Evolutionary conservation across 53 echinoderm and acorn worm species (phyloP).

Genomic region (Holothuria scabra): DNA sequence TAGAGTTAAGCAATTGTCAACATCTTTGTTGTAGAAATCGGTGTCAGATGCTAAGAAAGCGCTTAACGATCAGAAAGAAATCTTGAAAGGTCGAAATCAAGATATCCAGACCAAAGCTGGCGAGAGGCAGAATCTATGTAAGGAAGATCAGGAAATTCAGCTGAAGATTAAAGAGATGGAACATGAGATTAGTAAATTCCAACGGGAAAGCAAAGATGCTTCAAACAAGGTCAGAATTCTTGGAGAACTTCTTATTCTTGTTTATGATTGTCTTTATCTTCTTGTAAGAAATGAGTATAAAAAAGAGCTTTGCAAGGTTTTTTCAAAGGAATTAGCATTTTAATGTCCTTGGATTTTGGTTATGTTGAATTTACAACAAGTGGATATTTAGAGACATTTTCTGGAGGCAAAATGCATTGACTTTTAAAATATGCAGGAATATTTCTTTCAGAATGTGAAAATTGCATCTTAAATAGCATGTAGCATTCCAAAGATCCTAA

Average conservation of each 20-base stretch:
- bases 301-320: too few relatives aligned
- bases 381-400: too few relatives aligned
- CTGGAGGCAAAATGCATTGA: too few relatives aligned
- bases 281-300: background rate
- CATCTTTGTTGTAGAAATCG: background rate
- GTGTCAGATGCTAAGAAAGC: conserved; percentile 53
- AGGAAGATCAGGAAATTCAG: conserved; percentile 90
- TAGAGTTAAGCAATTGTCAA: too few relatives aligned
- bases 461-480: too few relatives aligned
- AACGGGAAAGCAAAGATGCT: conserved; percentile 91
- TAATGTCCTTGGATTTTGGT: too few relatives aligned
- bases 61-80: conserved; percentile 83
- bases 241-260: background rate
- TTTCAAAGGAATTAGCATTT: too few relatives aligned
- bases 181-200: conserved; percentile 77
- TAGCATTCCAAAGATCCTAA: too few relatives aligned
- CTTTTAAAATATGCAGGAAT: too few relatives aligned
- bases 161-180: conserved; percentile 90
- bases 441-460: too few relatives aligned
- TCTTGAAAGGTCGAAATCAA: conserved; percentile 79
- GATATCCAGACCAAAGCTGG: conserved; percentile 80
- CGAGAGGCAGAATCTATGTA: conserved; percentile 70
- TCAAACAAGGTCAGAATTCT: conserved; percentile 70
- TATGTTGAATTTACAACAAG: too few relatives aligned
- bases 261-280: background rate